A percentile compares a stretch with the other conserved stretches of the same genome.
Conservation (phyloP, 2,888 invertebrate genomes). For the Iselma pallidipennis region DNA sequence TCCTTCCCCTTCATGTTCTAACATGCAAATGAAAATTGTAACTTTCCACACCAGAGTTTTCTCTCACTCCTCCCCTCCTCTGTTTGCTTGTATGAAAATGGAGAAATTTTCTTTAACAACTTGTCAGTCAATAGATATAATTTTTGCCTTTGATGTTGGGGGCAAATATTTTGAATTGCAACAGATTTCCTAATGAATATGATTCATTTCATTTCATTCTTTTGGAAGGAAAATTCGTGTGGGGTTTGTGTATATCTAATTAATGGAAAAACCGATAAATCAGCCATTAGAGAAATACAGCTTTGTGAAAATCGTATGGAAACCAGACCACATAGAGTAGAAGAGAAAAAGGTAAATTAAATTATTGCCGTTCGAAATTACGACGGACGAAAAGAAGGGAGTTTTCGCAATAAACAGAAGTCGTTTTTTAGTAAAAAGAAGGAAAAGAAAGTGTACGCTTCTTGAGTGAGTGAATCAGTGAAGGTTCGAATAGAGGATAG, state of each 20-base stretch:
- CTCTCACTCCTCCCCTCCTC: no score
- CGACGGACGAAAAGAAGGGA: constrained; percentile 5
- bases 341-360: constrained; percentile 8
- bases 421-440: neutral
- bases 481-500: neutral
- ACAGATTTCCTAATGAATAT: no score
- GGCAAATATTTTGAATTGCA: no score
- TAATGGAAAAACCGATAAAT: constrained; percentile 8
- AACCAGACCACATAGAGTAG: neutral
- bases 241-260: neutral
- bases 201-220: no score
- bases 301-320: neutral
- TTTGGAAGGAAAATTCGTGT: neutral
- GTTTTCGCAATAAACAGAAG: neutral
- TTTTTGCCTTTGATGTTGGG: no score
- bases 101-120: no score
- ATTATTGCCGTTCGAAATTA: constrained; percentile 11
- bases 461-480: constrained; percentile 1
- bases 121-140: no score
- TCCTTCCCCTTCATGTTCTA: neutral
- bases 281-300: neutral
- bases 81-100: no score
- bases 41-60: neutral
- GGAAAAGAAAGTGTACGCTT: neutral
- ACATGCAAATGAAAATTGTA: neutral